Evolutionary conservation across 2,797 vertebrate genomes (phyloP).

Genomic region (Eulemur mongoz): DNA sequence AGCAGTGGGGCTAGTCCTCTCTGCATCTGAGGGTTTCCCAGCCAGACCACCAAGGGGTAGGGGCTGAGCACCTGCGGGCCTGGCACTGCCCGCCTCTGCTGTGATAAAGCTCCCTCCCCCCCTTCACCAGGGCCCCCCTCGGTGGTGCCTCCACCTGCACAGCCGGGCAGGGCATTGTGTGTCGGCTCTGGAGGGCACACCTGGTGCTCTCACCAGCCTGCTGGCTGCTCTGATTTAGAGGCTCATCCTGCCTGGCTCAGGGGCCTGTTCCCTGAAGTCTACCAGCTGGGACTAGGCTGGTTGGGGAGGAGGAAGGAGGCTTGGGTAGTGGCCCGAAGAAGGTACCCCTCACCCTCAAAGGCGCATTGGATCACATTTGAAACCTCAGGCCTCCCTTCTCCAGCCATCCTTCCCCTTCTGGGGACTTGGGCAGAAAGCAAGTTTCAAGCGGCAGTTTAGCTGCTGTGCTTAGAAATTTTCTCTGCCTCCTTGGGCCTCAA

Average conservation of each 20-base stretch:
- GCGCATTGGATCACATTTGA: background rate
- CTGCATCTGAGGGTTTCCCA: slow-evolving; percentile 70
- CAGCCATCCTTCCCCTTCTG: background rate
- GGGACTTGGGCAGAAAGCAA: background rate
- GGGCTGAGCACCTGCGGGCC: slow-evolving; percentile 57
- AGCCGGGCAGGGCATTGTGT: background rate
- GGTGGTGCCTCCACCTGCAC: slow-evolving; percentile 46
- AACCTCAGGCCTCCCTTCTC: background rate
- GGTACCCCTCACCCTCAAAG: background rate
- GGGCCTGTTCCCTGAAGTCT: slow-evolving; percentile 16
- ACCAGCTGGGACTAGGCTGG: slow-evolving; percentile 52
- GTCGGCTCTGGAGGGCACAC: slow-evolving; percentile 45
- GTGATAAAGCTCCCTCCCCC: slow-evolving; percentile 29
- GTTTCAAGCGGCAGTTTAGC: background rate
- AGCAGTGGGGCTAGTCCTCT: background rate
- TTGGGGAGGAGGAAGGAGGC: background rate
- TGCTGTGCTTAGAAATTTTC: background rate
- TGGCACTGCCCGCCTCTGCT: slow-evolving; percentile 8
- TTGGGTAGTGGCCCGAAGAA: background rate
- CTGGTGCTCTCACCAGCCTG: slow-evolving; percentile 65
- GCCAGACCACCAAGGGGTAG: slow-evolving; percentile 1
- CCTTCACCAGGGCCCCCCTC: background rate
- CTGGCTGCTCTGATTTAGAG: slow-evolving; percentile 75
- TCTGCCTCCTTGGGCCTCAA: background rate
- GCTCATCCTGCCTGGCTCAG: background rate